Evolutionary conservation across 2,888 invertebrate genomes (phyloP).

Genomic region (Endotricha flammealis): DNA sequence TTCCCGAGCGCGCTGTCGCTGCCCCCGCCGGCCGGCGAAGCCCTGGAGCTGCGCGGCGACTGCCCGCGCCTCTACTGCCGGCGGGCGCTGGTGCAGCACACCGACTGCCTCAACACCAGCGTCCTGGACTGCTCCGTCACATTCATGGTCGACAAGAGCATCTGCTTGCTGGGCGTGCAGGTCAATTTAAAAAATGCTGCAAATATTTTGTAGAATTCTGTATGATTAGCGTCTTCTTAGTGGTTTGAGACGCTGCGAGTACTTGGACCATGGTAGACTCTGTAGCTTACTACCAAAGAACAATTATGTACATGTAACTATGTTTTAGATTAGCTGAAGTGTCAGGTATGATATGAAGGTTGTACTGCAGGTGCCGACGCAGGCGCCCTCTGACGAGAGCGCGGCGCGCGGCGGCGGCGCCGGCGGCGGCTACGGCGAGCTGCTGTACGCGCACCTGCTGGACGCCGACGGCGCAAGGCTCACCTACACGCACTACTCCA

Average conservation of each 20-base stretch:
- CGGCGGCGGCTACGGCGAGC: constrained; percentile 81
- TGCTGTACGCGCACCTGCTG: constrained; percentile 88
- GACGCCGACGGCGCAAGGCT: constrained; percentile 88
- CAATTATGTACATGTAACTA: no score
- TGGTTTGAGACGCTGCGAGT: no score
- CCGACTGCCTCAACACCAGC: constrained; percentile 85
- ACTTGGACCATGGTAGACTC: no score
- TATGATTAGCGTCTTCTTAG: no score
- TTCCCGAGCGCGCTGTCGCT: background rate
- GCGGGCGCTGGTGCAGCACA: constrained; percentile 81
- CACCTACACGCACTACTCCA: constrained; percentile 89
- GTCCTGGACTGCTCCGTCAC: constrained; percentile 88
- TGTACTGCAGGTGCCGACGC: constrained; percentile 86
- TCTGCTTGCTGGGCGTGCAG: constrained; percentile 86
- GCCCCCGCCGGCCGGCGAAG: constrained; percentile 23
- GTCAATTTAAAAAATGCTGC: constrained; percentile 38
- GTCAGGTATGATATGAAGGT: no score
- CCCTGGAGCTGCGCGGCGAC: constrained; percentile 51
- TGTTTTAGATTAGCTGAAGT: no score
- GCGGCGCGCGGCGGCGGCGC: constrained; percentile 31
- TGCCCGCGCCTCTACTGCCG: constrained; percentile 79
- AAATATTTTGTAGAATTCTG: no score
- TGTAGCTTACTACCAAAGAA: no score
- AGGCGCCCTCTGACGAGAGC: constrained; percentile 78
- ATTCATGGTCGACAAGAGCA: constrained; percentile 88